Conservation (phyloP, 2,888 invertebrate species). For the Drosophila histrio region DNA sequence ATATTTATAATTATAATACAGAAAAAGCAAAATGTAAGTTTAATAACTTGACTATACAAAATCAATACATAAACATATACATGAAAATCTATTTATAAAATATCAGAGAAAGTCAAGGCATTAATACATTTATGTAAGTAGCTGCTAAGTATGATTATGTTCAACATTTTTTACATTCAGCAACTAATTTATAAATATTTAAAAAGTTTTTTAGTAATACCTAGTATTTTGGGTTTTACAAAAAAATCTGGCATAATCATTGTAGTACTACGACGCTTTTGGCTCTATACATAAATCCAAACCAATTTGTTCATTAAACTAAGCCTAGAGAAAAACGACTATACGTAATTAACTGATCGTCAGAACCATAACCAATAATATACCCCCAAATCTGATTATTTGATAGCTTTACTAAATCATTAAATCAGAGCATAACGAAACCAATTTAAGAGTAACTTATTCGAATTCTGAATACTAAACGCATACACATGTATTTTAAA, state of each 20-base stretch:
- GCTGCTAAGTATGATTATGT: constrained; percentile 56
- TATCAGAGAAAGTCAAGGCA: constrained; percentile 40
- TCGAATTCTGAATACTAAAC: constrained; percentile 24
- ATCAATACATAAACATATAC: constrained; percentile 39
- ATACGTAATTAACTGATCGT: constrained; percentile 66
- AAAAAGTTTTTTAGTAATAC: constrained; percentile 17
- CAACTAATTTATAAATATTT: constrained; percentile 57
- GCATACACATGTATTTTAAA: constrained; percentile 23
- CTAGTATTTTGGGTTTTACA: constrained; percentile 11
- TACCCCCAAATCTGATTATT: constrained; percentile 15
- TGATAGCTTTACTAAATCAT: constrained; percentile 3
- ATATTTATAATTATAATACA: constrained; percentile 45
- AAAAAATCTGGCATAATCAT: constrained; percentile 66
- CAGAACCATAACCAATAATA: constrained; percentile 12
- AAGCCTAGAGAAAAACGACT: constrained; percentile 19
- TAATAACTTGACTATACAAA: constrained; percentile 46
- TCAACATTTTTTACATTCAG: constrained; percentile 57
- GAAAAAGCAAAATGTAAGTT: constrained; percentile 21
- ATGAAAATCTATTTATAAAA: constrained; percentile 51
- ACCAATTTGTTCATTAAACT: constrained; percentile 64
- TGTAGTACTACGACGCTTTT: constrained; percentile 60
- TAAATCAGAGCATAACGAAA: constrained; percentile 30
- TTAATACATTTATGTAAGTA: constrained; percentile 45
- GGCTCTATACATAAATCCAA: constrained; percentile 55
- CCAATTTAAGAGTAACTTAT: constrained; percentile 32